Base-by-base conservation (phyloP, 2,113 vertebrate species). In the Tichodroma muraria region DNA sequence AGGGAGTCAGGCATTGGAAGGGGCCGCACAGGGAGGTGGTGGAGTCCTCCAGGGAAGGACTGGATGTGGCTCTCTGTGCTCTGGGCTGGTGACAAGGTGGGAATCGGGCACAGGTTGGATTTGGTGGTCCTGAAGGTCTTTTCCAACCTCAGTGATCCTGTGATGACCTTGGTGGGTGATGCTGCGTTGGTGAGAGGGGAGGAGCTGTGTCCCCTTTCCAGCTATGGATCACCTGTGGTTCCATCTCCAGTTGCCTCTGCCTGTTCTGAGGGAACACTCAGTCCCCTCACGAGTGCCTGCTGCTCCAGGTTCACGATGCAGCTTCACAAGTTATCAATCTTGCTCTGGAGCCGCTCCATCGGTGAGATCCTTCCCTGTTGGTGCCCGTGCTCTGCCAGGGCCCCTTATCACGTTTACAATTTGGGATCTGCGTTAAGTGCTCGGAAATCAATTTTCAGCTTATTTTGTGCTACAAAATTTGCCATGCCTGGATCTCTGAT, bases 371-470 rank as follows among this genome's bases (percentile, higher is more conserved):
- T 93, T 97, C 88, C 88, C 81, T 27, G 88, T 18, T 22, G 91
- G 94, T 61, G 75, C 49, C 90, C 75, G 27, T 47, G 79, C 85
- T 92, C 96, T 96, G 97, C 96, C 90, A 69, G 73, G 81, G 95
- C 95, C 97, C 97, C 97, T 97, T 95, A 98, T 96, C 97, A 90
- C 89, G 96, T 98, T 97, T 96, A 96, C 93, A 90, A 85, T 96
- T 97, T 96, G 75, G 95, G 97, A 98, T 97, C 96, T 91, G 90
- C 77, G 37, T 93, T 96, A 93, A 98, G 87, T 96, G 94, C 95
- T 98, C 97, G 66, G 96, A 97, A 98, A 98, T 98, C 98, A 98
- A 98, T 98, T 98, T 98, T 98, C 97, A 98, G 98, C 98, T 97
- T 95, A 98, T 97, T 98, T 97, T 97, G 97, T 97, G 97, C 97